Evolutionary conservation across 2,888 invertebrate species (phyloP).

Genomic region (Philereme transversata): DNA sequence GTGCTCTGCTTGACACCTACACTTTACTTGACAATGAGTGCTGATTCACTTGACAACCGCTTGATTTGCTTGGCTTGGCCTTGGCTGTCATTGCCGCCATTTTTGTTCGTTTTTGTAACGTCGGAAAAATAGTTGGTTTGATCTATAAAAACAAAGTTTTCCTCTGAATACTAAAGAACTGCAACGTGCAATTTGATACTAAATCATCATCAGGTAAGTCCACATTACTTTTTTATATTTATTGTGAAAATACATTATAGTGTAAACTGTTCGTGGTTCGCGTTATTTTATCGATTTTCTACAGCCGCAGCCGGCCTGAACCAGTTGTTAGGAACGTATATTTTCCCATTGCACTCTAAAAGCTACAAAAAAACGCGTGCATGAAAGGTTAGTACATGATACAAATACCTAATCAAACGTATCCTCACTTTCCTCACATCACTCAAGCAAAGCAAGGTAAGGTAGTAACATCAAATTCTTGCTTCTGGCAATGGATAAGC

Average conservation of each 20-base stretch:
- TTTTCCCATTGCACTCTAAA: constrained; percentile 1
- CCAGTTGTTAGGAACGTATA: not conserved
- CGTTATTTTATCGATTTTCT: constrained; percentile 18
- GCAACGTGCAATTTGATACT: constrained; percentile 2
- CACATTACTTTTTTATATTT: not conserved
- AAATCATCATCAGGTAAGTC: constrained; percentile 18
- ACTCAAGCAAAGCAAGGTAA: no score
- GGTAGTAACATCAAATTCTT: no score
- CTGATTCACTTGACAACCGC: no score
- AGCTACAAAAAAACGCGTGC: not conserved
- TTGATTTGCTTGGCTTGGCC: not conserved
- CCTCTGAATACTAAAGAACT: not conserved
- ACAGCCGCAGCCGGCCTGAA: constrained; percentile 11
- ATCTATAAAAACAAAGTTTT: constrained; percentile 6
- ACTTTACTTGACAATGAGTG: no score
- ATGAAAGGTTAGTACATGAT: not conserved
- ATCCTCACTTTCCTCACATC: not conserved
- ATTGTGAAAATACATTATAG: not conserved
- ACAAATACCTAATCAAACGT: not conserved
- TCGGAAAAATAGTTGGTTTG: constrained; percentile 2
- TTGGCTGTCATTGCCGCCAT: constrained; percentile 53
- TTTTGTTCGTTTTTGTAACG: constrained; percentile 40
- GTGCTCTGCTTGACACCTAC: no score
- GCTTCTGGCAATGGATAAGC: no score
- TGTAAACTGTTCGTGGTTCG: not conserved